Evolutionary conservation across 2,797 vertebrate genomes (phyloP).

Genomic region (Cuculus canorus): DNA sequence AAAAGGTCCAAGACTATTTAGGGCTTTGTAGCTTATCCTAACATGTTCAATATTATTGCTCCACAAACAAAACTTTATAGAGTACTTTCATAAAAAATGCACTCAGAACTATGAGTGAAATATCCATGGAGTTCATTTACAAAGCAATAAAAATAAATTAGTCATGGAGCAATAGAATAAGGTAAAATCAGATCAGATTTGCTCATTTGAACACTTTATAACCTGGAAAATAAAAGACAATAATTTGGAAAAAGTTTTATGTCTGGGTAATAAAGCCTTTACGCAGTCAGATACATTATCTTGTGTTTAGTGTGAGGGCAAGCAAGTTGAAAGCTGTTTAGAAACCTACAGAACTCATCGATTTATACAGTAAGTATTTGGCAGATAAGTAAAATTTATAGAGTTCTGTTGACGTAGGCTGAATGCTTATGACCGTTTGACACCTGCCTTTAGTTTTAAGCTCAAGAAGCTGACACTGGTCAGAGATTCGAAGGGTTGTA

Average conservation of each 20-base stretch:
- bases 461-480: neutral
- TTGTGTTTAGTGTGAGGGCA: constrained; percentile 4
- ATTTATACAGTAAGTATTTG: neutral
- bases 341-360: constrained; percentile 56
- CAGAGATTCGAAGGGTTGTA: neutral
- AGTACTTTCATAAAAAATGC: constrained; percentile 42
- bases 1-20: neutral
- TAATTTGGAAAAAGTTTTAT: constrained; percentile 47
- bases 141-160: constrained; percentile 71
- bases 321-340: constrained; percentile 47
- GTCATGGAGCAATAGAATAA: constrained; percentile 49
- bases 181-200: constrained; percentile 60
- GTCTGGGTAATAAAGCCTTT: constrained; percentile 51
- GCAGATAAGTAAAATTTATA: neutral
- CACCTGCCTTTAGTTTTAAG: neutral
- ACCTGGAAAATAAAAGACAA: constrained; percentile 55
- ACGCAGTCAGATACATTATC: constrained; percentile 33
- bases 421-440: neutral
- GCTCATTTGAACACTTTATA: constrained; percentile 60
- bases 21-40: neutral
- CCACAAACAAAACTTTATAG: constrained; percentile 39
- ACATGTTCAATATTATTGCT: neutral
- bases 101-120: constrained; percentile 29
- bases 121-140: constrained; percentile 61
- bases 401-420: neutral